A percentile compares a stretch with the other conserved stretches of the same genome.
Conservation (phyloP, 2,888 invertebrate genomes). For the Phyllotreta striolata region DNA sequence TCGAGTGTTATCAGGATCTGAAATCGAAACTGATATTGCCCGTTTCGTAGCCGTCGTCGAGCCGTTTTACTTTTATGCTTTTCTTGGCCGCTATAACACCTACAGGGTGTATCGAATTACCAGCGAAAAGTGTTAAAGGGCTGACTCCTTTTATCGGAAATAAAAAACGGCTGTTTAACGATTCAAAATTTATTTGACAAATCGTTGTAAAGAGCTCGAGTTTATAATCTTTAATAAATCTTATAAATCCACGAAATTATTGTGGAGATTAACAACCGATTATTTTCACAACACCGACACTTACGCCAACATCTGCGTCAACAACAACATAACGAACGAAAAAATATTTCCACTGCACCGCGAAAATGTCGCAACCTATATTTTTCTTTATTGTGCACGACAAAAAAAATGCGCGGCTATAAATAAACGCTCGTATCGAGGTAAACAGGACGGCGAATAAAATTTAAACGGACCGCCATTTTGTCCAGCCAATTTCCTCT, state of each 20-base stretch:
- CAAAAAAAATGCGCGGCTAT: not conserved
- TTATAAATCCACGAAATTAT: too few species aligned
- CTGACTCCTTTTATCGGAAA: too few species aligned
- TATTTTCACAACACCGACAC: slow-evolving; percentile 14
- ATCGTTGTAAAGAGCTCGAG: too few species aligned
- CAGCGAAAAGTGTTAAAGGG: too few species aligned
- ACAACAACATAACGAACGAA: slow-evolving; percentile 11
- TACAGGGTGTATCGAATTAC: too few species aligned
- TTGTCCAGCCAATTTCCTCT: too few species aligned
- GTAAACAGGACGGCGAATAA: too few species aligned
- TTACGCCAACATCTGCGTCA: slow-evolving; percentile 4
- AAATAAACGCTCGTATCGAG: too few species aligned
- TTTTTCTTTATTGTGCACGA: not conserved
- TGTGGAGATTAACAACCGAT: slow-evolving; percentile 10
- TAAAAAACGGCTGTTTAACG: too few species aligned
- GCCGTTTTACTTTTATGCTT: slow-evolving; percentile 10
- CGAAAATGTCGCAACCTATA: slow-evolving; percentile 6
- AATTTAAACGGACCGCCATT: too few species aligned
- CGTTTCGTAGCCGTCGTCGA: not conserved
- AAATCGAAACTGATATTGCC: slow-evolving; percentile 35
- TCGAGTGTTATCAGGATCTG: slow-evolving; percentile 22
- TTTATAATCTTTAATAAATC: too few species aligned
- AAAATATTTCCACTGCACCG: slow-evolving; percentile 11
- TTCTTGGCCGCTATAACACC: not conserved
- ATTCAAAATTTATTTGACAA: too few species aligned